Base-by-base conservation (phyloP, 2,888 invertebrate genomes). In the Agonum fuliginosum region DNA sequence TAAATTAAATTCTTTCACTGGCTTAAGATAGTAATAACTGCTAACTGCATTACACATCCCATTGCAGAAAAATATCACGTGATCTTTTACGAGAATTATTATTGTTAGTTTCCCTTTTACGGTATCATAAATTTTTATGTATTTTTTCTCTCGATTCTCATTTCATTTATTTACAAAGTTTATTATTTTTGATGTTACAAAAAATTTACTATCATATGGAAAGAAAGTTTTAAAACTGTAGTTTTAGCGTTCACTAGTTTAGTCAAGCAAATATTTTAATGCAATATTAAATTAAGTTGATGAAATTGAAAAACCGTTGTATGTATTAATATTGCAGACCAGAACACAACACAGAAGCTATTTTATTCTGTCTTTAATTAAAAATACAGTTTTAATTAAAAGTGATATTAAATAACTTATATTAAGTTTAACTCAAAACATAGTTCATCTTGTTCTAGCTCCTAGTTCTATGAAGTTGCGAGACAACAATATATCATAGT, bases 31-130 rank as follows among this genome's bases (percentile, higher is more conserved):
- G n/a, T n/a, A n/a, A n/a, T n/a, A n/a, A n/a, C n/a, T n/a, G n/a
- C n/a, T n/a, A n/a, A 30, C 17, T 17, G 58, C 46, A 62, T 6
- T 30, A 30, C 30, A 30, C 17, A 17, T 4, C 10, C 10, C 10
- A 46, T 1, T 46, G 17, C 19, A 6, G 30, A 62, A 62, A 3
- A 30, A 62, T 62, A 14, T 12, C 14, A 62, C 30, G 58, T 62
- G 58, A 62, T 62, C 27, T 62, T 62, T 62, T 62, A 62, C 14
- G 58, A 62, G 58, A 62, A 30, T 62, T 62, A 62, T 62, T 62
- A 62, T 62, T 62, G 58, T 62, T 62, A 62, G 58, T 34, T 30
- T 30, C 58, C 27, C 30, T 30, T 62, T 62, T 62, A 62, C 17
- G 27, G 14, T 17, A 4, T 14, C 30, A 62, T 62, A 62, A 62